Evolutionary conservation across 2,113 vertebrate species (phyloP), one percentile per base, ranked within the genome.

Genomic region (Desmodus rotundus): DNA sequence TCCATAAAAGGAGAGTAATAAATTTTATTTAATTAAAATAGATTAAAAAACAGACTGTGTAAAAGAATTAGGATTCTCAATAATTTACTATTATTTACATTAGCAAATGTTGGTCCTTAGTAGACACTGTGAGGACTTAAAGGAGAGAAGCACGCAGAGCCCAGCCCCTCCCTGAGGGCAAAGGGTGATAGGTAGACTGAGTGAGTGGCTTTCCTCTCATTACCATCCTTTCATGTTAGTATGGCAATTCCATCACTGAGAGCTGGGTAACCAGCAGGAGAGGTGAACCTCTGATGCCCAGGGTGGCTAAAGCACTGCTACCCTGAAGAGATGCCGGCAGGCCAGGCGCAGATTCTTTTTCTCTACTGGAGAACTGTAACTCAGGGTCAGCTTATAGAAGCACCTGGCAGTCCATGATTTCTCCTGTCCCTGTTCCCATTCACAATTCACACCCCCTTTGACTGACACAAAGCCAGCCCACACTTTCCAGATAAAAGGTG

Each of bases 11-110:
- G 65, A 91, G 97, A 98, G 97, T 97, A 98, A 97, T 92, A 95
- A 36, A 97, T 96, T 98, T 98, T 98, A 98, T 99, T 99, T 98
- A 97, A 98, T 98, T 98, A 99, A 99, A 99, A 99, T 99, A 98
- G 98, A 98, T 98, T 98, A 97, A 97, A 93, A 98, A 98, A 98
- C 98, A 98, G 98, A 98, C 85, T 96, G 96, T 98, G 98, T 98
- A 98, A 98, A 98, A 99, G 98, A 98, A 98, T 98, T 98, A 98
- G 93, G 98, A 97, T 97, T 98, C 97, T 98, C 98, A 99, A 99
- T 99, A 99, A 99, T 98, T 99, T 99, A 99, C 98, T 97, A 95
- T 84, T 98, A 99, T 99, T 98, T 99, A 99, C 98, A 99, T 91
- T 96, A 98, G 96, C 98, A 98, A 97, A 97, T 97, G 97, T 97